Evolutionary conservation across 2,888 invertebrate genomes (phyloP), one percentile per base, ranked within the genome.

Genomic region (Bombylius major): DNA sequence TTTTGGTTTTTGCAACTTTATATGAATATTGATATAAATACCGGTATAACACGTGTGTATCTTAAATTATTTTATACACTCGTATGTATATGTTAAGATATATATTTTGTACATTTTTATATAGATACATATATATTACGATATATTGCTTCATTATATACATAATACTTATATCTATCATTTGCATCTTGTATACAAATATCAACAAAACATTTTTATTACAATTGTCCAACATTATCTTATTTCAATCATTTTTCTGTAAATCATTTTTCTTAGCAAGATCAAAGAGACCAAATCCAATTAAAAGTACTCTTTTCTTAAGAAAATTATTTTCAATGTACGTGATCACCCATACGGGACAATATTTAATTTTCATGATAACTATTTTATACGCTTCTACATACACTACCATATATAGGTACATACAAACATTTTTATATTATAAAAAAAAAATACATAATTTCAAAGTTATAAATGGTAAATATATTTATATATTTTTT

Each of bases 201-300:
- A 42, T 42, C 39, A 42, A 42, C 39, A 42, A 45, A 54, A 50
- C 49, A 54, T 39, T 50, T 54, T 54, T 45, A 50, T 47, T 54
- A 54, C 54, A 54, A 54, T 54, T 54, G 54, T 54, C 50, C 54
- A 50, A 34, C 44, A 32, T 50, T 54, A 54, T 54, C 54, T 54
- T 32, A 14, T 12, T 23, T 47, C 50, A 50, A 54, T 54, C 54
- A 50, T 50, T 50, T 50, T 45, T 44, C 14, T 45, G 50, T 54
- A 54, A 54, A 50, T 54, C 54, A 54, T 54, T 50, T 54, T 50
- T 42, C 12, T 42, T 11, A 42, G 42, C 48, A 50, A 54, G 54
- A 54, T 54, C 54, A 54, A 54, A 54, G 54, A 54, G 50, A 50
- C 54, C 50, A 54, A 42, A 54, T 54, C 54, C 54, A 54, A 54